Base-by-base conservation (phyloP, 2,888 invertebrate genomes). In the Synanthedon myopaeformis region DNA sequence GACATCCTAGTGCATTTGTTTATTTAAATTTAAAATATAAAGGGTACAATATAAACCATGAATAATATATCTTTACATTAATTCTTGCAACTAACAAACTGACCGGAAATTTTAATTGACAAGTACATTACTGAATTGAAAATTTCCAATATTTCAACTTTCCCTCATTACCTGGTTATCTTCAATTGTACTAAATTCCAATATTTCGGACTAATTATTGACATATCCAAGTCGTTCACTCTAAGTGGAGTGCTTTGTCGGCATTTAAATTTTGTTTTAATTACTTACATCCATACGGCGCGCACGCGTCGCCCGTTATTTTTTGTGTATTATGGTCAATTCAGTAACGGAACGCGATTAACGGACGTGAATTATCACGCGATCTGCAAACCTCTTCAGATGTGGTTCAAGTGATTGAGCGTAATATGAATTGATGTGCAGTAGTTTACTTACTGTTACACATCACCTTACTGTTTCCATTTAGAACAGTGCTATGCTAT, bases 321-420 rank as follows among this genome's bases (percentile, higher is more conserved):
- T 55, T 55, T 51, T 54, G 56, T 52, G 52, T 55, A 52, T 56
- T 70, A 70, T 72, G 74, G 77, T 72, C 79, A 72, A 76, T 78
- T 78, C 76, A 69, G 76, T 83, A 82, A 82, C 83, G 82, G 82
- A 67, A 73, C 63, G 52, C 61, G 64, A 66, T 57, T 78, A 80
- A 79, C 81, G 78, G 80, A 61, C 60, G 64, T 65, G 68, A 41
- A 56, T 54, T 56, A 57, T 57, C 72, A 75, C 71, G 72, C 74
- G 61, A 76, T 69, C 65, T 66, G 55, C 52, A 56, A 62, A 51
- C 51, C 28, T 35, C 51, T 51, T 51, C 53, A 58, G 58, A 64
- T 64, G 64, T 66, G 61, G 66, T 66, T 63, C 63, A 65, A 59
- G 61, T 57, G 58, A 61, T 62, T 60, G 63, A 55, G 57, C 19